Conservation (phyloP, 2,888 invertebrate genomes). For the Latrodectus elegans region DNA sequence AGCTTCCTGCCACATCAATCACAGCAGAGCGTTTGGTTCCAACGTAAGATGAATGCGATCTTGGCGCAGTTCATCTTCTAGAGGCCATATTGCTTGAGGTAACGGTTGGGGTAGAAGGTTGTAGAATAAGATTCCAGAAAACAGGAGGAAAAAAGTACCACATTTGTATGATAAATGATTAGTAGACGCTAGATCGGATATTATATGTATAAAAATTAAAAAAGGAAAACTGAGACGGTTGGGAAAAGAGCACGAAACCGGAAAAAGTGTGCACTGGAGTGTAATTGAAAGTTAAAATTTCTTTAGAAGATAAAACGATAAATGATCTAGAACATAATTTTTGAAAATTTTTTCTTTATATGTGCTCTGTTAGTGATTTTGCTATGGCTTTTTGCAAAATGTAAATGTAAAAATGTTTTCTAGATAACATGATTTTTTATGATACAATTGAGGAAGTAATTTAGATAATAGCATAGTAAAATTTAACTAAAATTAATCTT, state of each 20-base stretch:
- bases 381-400: too few species aligned
- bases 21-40: slow-evolving; percentile 21
- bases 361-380: too few species aligned
- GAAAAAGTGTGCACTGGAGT: slow-evolving; percentile 14
- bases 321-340: slow-evolving; percentile 20
- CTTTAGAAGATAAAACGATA: slow-evolving; percentile 29
- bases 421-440: too few species aligned
- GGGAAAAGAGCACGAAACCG: slow-evolving; percentile 7
- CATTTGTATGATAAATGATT: slow-evolving; percentile 53
- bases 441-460: too few species aligned
- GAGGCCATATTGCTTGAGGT: slow-evolving; percentile 33
- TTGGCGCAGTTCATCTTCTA: slow-evolving; percentile 50
- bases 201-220: slow-evolving; percentile 46
- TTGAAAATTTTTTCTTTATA: background rate
- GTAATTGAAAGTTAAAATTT: slow-evolving; percentile 39
- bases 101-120: slow-evolving; percentile 34
- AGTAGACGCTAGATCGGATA: slow-evolving; percentile 51
- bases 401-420: too few species aligned
- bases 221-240: background rate
- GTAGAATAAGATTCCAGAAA: background rate
- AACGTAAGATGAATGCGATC: slow-evolving; percentile 35
- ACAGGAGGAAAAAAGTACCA: background rate
- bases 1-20: slow-evolving; percentile 43
- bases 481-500: too few species aligned
- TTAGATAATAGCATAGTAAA: too few species aligned